Conservation (phyloP, 2,888 invertebrate species). For the Thecocarcelia acutangulata region DNA sequence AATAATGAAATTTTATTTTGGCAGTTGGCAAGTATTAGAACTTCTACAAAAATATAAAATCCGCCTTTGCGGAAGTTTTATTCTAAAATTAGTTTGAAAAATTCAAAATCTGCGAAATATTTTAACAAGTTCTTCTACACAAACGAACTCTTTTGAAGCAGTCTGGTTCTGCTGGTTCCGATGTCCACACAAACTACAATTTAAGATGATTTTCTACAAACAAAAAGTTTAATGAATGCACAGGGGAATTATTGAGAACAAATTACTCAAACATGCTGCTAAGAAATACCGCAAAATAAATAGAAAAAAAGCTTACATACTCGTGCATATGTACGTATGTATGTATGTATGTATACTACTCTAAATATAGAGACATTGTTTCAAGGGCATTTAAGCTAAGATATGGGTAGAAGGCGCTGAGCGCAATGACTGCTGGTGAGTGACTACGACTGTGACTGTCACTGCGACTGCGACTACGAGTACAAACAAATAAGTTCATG, state of each 20-base stretch:
- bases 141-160: background rate
- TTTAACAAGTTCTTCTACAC: conserved; percentile 6
- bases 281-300: conserved; percentile 10
- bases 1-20: too few relatives aligned
- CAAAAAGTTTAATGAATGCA: background rate
- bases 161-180: background rate
- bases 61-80: too few relatives aligned
- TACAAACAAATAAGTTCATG: conserved; percentile 4
- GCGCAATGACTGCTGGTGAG: background rate
- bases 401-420: background rate
- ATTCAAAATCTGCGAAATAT: too few relatives aligned
- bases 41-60: too few relatives aligned
- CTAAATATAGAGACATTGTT: conserved; percentile 32
- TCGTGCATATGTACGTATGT: too few relatives aligned
- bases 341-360: background rate
- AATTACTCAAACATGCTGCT: background rate
- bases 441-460: background rate
- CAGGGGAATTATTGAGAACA: background rate
- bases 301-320: too few relatives aligned
- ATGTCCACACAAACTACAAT: conserved; percentile 6
- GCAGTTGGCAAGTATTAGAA: too few relatives aligned
- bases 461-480: background rate
- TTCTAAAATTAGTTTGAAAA: too few relatives aligned
- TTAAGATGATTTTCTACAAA: background rate
- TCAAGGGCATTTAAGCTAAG: conserved; percentile 49